phyloP scores from a whole-genome alignment of 2,113 vertebrate genomes.

The Osmerus eperlanus region DNA sequence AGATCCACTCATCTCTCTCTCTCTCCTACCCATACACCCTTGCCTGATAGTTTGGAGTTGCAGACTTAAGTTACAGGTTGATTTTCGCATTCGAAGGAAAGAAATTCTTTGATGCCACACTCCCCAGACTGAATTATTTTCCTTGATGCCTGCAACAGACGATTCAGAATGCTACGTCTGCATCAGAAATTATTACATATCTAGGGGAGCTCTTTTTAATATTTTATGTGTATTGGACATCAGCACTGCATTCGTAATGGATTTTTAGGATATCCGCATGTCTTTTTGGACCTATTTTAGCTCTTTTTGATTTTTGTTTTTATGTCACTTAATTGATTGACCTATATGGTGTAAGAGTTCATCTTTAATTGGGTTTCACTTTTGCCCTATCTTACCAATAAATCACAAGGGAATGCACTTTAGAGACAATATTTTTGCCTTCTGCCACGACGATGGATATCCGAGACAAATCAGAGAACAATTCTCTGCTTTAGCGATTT shows the following conservation, averaged over 20 bases:
- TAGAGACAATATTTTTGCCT: conserved; percentile 7
- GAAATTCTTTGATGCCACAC: not conserved
- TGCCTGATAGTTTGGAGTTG: not conserved
- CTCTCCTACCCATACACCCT: conserved; percentile 20
- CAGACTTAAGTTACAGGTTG: conserved; percentile 15
- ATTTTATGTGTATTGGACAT: too few relatives aligned
- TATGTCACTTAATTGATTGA: not conserved
- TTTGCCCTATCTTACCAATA: not conserved
- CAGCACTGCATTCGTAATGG: too few relatives aligned
- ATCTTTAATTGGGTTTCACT: not conserved
- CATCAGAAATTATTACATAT: not conserved
- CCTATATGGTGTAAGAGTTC: not conserved
- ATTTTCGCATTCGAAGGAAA: not conserved
- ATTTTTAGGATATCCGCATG: too few relatives aligned
- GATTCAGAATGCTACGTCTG: too few relatives aligned
- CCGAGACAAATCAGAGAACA: too few relatives aligned
- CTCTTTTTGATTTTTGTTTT: not conserved
- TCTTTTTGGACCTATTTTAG: too few relatives aligned
- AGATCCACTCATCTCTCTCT: conserved; percentile 25
- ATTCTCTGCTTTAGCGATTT: too few relatives aligned
- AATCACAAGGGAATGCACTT: conserved; percentile 23
- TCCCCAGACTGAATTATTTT: not conserved
- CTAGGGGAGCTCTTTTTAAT: not conserved
- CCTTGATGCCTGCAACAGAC: too few relatives aligned
- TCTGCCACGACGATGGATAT: too few relatives aligned